A percentile compares a stretch with the other conserved stretches of the same genome.
Conservation (phyloP, 1,140 invertebrate genomes). For the Caenorhabditis elegans region DNA sequence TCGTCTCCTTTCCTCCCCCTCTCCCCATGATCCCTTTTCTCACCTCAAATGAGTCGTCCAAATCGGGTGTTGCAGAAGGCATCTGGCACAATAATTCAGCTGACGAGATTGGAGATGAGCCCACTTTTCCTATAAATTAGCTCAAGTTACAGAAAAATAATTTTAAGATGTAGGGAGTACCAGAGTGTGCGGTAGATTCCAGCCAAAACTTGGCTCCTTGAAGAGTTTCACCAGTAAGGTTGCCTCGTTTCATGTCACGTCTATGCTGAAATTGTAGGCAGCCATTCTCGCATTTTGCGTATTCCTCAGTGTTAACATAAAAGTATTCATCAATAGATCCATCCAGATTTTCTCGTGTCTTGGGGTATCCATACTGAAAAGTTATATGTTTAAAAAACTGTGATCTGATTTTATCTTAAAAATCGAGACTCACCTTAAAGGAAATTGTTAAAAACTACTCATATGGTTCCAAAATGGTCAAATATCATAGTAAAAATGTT, state of each 20-base stretch:
- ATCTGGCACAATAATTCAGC: constrained; percentile 35
- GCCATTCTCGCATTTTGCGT: constrained; percentile 21
- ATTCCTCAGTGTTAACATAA: constrained; percentile 3
- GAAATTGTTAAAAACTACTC: too few species aligned
- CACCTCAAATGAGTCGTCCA: constrained; percentile 34
- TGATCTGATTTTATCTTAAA: too few species aligned
- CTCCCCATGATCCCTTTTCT: constrained; percentile 2
- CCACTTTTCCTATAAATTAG: constrained; percentile 6
- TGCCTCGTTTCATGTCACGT: constrained; percentile 15
- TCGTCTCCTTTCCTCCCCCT: background rate
- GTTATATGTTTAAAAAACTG: too few species aligned
- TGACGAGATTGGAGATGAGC: constrained; percentile 1
- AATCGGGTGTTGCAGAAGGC: background rate
- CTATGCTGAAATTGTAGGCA: constrained; percentile 20
- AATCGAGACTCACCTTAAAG: too few species aligned
- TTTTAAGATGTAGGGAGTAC: background rate
- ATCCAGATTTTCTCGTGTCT: constrained; percentile 3
- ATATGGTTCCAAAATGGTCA: too few species aligned
- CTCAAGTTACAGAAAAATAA: background rate
- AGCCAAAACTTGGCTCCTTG: constrained; percentile 33
- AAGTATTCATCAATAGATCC: constrained; percentile 32
- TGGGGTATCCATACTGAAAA: constrained; percentile 42
- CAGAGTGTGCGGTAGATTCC: constrained; percentile 29
- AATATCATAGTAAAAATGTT: too few species aligned
- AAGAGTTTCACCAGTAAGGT: constrained; percentile 15